A percentile compares a stretch with the other conserved stretches of the same genome.
phyloP scores from a whole-genome alignment of 2,888 invertebrate species.

The Cheilosia impressa region DNA sequence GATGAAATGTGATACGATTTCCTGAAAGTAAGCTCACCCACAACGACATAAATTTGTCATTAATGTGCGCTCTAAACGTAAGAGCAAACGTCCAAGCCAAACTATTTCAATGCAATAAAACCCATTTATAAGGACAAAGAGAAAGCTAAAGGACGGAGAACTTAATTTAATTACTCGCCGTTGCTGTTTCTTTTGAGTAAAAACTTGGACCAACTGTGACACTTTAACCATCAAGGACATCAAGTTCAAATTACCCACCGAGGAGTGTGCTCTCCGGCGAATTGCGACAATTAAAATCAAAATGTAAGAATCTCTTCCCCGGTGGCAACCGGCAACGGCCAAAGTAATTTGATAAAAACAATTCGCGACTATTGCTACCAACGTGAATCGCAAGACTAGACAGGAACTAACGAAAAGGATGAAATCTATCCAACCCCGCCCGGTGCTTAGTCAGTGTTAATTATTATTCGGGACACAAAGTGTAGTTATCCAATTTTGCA shows the following conservation, averaged over 20 bases:
- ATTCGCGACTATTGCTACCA: conserved; percentile 30
- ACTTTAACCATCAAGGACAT: conserved; percentile 2
- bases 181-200: neutral
- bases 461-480: conserved; percentile 41
- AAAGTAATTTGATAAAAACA: conserved; percentile 45
- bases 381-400: neutral
- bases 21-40: too few relatives aligned
- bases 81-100: too few relatives aligned
- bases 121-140: too few relatives aligned
- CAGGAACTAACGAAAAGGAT: conserved; percentile 18
- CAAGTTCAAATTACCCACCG: conserved; percentile 37
- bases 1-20: too few relatives aligned
- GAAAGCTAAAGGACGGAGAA: neutral
- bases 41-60: too few relatives aligned
- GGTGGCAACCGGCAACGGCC: conserved; percentile 7
- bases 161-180: conserved; percentile 21
- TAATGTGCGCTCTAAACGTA: too few relatives aligned
- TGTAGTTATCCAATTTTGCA: conserved; percentile 12
- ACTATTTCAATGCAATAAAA: too few relatives aligned
- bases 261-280: conserved; percentile 43
- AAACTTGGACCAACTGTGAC: conserved; percentile 10
- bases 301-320: conserved; percentile 28
- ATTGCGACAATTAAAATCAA: conserved; percentile 66
- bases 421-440: neutral
- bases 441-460: conserved; percentile 34